Conservation (phyloP, 2,113 vertebrate genomes). For the Thomomys bottae region DNA sequence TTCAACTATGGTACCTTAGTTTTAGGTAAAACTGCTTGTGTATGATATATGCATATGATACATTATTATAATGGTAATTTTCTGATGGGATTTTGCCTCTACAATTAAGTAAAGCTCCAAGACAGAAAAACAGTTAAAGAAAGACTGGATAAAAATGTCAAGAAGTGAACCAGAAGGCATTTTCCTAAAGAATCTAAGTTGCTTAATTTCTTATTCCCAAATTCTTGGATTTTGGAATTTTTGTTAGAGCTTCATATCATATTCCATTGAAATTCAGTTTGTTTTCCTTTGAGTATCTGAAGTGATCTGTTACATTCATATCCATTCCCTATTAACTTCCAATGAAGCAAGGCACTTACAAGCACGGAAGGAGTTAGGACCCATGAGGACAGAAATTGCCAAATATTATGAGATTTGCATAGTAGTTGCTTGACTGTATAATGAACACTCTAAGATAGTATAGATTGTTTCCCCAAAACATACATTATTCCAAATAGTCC, state of each 20-base stretch:
- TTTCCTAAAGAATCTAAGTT: slow-evolving; percentile 5
- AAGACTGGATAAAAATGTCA: not conserved
- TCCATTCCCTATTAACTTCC: slow-evolving; percentile 16
- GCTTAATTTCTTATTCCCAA: slow-evolving; percentile 22
- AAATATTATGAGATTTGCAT: not conserved
- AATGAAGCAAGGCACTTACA: not conserved
- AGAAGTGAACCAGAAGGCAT: not conserved
- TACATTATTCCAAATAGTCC: not conserved
- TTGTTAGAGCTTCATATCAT: slow-evolving; percentile 10
- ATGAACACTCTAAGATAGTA: not conserved
- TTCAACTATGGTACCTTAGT: not conserved
- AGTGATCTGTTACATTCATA: slow-evolving; percentile 28
- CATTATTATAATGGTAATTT: not conserved
- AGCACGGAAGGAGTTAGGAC: not conserved
- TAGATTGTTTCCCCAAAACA: not conserved
- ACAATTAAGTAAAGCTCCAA: not conserved
- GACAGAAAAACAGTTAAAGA: not conserved
- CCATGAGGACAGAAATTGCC: not conserved
- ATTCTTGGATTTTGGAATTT: slow-evolving; percentile 24
- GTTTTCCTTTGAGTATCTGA: not conserved
- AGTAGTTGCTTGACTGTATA: not conserved
- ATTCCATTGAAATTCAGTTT: slow-evolving; percentile 44
- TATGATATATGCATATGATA: not conserved
- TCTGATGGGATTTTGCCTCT: not conserved
- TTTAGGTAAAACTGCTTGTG: not conserved